Percentiles rank a stretch among this genome's conserved stretches.
Evolutionary conservation across 2,888 invertebrate species (phyloP).

Genomic region (Cancer borealis): DNA sequence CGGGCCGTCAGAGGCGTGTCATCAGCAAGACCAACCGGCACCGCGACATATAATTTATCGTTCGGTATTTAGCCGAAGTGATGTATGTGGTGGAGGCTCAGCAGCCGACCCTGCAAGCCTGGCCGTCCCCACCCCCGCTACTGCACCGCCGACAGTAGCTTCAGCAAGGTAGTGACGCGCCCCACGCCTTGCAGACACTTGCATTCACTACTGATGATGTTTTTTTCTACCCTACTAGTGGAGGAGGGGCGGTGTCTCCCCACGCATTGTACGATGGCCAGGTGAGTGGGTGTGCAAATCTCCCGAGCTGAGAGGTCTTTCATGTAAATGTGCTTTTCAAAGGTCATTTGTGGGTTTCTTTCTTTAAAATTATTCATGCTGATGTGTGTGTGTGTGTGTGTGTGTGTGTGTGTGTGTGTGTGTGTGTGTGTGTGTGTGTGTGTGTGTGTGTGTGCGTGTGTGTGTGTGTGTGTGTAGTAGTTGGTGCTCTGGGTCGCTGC

Average conservation of each 20-base stretch:
- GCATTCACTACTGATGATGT: neutral
- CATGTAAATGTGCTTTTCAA: slow-evolving; percentile 35
- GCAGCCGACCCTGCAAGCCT: neutral
- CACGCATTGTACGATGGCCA: neutral
- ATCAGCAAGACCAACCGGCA: slow-evolving; percentile 56
- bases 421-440: neutral
- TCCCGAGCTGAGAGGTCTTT: slow-evolving; percentile 15
- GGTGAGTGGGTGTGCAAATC: slow-evolving; percentile 26
- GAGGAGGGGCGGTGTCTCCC: slow-evolving; percentile 30
- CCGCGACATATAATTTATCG: slow-evolving; percentile 64
- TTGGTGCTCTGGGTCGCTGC: neutral
- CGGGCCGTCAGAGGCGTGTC: slow-evolving; percentile 58
- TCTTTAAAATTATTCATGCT: slow-evolving; percentile 43
- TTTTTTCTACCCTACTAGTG: neutral
- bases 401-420: slow-evolving; percentile 14
- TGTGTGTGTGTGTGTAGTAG: neutral
- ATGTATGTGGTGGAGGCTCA: slow-evolving; percentile 53
- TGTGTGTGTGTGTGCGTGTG: neutral
- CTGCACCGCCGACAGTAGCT: slow-evolving; percentile 38
- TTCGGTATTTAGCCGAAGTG: slow-evolving; percentile 50
- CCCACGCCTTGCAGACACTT: neutral
- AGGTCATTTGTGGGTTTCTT: slow-evolving; percentile 43
- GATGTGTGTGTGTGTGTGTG: slow-evolving; percentile 30
- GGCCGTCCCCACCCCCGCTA: slow-evolving; percentile 25
- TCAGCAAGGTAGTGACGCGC: neutral